Evolutionary conservation across 2,888 invertebrate genomes (phyloP).

Genomic region (Yponomeuta sedellus): DNA sequence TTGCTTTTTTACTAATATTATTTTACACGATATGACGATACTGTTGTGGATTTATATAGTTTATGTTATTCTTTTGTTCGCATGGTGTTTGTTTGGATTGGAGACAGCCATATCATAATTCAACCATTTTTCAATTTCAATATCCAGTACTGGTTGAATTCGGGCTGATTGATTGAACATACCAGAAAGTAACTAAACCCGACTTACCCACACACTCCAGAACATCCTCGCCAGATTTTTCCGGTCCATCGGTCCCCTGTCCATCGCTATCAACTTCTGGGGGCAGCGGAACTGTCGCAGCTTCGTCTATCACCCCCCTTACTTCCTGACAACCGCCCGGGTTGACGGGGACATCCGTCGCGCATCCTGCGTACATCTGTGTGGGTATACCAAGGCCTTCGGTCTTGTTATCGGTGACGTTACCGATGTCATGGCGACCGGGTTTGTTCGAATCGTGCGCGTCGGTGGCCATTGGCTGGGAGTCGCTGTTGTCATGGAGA

Average conservation of each 20-base stretch:
- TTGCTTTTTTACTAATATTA: no score
- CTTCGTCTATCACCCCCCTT: conserved; percentile 26
- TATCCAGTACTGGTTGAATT: no score
- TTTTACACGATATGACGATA: no score
- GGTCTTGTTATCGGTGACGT: not conserved
- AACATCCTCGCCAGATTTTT: conserved; percentile 23
- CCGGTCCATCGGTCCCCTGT: conserved; percentile 31
- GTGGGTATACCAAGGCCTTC: no score
- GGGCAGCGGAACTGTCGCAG: conserved; percentile 31
- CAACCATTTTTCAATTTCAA: no score
- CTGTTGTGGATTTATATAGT: no score
- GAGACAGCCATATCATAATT: no score
- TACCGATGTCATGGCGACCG: not conserved
- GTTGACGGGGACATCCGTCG: not conserved
- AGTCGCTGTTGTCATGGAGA: not conserved
- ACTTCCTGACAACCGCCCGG: conserved; percentile 21
- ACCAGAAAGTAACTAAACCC: not conserved
- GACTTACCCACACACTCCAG: conserved; percentile 31
- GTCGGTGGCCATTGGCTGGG: not conserved
- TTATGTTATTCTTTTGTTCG: no score
- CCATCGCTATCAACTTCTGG: conserved; percentile 38
- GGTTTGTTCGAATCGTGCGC: not conserved
- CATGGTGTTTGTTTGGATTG: no score
- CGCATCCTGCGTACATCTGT: not conserved
- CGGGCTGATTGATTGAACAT: no score